A percentile compares a stretch with the other conserved stretches of the same genome.
Evolutionary conservation across 2,888 invertebrate species (phyloP).

Genomic region (Osmoderma eremita): DNA sequence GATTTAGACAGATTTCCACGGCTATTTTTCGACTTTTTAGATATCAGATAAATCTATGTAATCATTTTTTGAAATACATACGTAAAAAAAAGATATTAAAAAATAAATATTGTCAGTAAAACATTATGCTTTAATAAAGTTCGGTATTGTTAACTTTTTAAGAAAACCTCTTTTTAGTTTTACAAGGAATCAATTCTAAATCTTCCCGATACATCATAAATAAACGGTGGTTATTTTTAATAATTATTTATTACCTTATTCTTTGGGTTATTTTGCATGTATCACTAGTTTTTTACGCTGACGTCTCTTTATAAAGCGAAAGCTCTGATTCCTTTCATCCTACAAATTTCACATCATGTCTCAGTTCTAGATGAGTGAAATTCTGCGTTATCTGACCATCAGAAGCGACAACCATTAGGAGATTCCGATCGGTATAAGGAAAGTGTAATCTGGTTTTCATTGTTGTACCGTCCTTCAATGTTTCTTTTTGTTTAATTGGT

Average conservation of each 20-base stretch:
- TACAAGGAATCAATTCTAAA: not conserved
- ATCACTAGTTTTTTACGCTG: conserved; percentile 34
- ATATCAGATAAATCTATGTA: too few relatives aligned
- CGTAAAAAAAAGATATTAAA: too few relatives aligned
- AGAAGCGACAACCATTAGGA: not conserved
- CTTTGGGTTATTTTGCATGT: conserved; percentile 26
- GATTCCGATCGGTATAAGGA: conserved; percentile 37
- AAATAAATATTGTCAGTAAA: too few relatives aligned
- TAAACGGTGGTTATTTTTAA: conserved; percentile 29
- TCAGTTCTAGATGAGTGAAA: conserved; percentile 6
- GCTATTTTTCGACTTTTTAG: too few relatives aligned
- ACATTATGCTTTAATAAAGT: too few relatives aligned
- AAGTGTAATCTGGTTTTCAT: too few relatives aligned
- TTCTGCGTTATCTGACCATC: conserved; percentile 10
- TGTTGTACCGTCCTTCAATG: too few relatives aligned
- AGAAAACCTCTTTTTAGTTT: too few relatives aligned
- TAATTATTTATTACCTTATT: conserved; percentile 23
- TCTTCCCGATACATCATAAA: conserved; percentile 25
- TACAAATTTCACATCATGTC: not conserved
- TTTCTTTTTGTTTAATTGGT: too few relatives aligned
- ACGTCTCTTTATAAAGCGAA: conserved; percentile 53
- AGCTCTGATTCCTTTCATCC: conserved; percentile 48
- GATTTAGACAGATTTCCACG: not conserved
- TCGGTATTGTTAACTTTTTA: too few relatives aligned
- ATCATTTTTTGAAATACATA: too few relatives aligned